Evolutionary conservation across 2,888 invertebrate species (phyloP), one percentile per base, ranked within the genome.

Genomic region (Mamestra brassicae): DNA sequence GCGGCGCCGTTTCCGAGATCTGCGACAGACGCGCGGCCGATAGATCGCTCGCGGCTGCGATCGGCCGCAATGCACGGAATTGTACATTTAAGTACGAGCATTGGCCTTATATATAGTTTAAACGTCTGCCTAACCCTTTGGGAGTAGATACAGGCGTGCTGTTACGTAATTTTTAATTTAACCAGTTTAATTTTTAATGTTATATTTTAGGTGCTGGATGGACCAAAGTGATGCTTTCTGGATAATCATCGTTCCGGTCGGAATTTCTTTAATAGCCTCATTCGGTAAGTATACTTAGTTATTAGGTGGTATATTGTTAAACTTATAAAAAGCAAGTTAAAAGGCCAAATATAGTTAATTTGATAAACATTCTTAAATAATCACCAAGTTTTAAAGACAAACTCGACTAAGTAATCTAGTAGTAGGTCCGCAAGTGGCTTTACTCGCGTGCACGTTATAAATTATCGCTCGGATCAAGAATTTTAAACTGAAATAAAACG

Each of bases 161-260:
- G 1, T 52, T 4, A 13, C 3, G 4, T 45, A 45, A 2, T 45
- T 45, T 11, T 45, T 1, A 26, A 57, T 36, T 15, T 0, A 36
- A 58, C 6, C 7, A 17, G 3, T 61, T 17, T 34, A 69, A 58
- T 57, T 7, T 17, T 38, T 68, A 13, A 34, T 5, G 4, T 57
- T n/a, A 57, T 17, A 34, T 88, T 88, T 61, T 87, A 98, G 98
- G 80, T 98, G 98, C 92, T 98, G 98, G 98, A 97, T 97, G 90
- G 96, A 97, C 64, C 97, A 97, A 64, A 97, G 97, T 80, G 93
- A 97, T 76, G 95, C 97, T n/a, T 95, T 97, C 78, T 97, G 97
- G 97, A 97, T 98, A 75, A 96, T 98, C 71, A 96, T 96, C 55
- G 94, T 97, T 60, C 98, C 98, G 0, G 97, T 98, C 2, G 94